Evolutionary conservation across 2,113 vertebrate genomes (phyloP).

Genomic region (Stictonetta naevosa): DNA sequence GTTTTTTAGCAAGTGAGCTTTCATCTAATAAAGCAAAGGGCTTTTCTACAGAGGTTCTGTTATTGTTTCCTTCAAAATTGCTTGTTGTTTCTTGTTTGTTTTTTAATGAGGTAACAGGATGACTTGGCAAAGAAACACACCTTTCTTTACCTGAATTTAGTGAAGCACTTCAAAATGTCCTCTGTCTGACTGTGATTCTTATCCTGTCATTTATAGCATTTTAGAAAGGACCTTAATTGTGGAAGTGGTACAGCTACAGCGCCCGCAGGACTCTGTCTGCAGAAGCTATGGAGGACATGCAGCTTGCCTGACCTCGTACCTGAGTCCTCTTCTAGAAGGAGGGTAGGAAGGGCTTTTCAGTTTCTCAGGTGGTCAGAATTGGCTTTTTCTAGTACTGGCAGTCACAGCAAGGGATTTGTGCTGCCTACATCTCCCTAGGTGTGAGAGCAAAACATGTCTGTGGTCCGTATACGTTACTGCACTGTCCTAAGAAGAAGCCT

Average conservation of each 20-base stretch:
- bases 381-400: background rate
- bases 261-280: background rate
- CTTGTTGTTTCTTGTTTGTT: background rate
- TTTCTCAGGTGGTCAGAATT: background rate
- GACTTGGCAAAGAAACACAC: background rate
- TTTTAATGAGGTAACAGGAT: background rate
- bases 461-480: fast-evolving
- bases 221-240: background rate
- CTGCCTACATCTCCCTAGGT: background rate
- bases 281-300: background rate
- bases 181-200: background rate
- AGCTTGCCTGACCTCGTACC: fast-evolving
- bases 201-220: background rate
- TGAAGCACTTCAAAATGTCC: background rate
- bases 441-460: background rate
- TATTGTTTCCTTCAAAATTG: background rate
- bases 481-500: background rate
- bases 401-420: background rate
- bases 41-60: background rate
- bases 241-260: background rate
- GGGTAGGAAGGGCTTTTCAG: background rate
- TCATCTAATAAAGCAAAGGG: background rate
- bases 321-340: background rate
- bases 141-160: background rate
- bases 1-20: background rate